Percentiles rank a stretch among this genome's conserved stretches.
Conservation (phyloP, 2,113 vertebrate genomes). For the Dermatemys mawii region DNA sequence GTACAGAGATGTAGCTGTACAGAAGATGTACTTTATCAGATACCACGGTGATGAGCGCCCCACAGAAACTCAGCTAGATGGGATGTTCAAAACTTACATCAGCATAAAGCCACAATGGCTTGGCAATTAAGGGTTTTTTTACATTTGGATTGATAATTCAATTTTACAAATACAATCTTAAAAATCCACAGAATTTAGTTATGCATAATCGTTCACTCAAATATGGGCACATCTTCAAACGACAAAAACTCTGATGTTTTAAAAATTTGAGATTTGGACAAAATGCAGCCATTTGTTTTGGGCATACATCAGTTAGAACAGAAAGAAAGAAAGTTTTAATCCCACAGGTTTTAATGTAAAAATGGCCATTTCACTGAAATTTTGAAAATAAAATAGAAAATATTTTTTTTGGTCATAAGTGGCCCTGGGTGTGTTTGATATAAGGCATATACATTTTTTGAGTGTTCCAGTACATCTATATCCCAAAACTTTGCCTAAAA, state of each 20-base stretch:
- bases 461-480: background rate
- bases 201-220: background rate
- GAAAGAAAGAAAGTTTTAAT: background rate
- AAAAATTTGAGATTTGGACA: background rate
- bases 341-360: background rate
- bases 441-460: background rate
- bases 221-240: background rate
- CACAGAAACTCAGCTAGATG: background rate
- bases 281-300: background rate
- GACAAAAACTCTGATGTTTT: background rate
- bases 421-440: background rate
- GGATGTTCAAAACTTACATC: background rate
- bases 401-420: background rate
- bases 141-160: background rate
- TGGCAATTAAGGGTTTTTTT: background rate
- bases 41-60: background rate
- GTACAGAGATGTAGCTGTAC: too few species aligned
- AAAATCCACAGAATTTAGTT: too few species aligned
- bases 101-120: background rate
- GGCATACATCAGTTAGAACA: background rate
- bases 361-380: background rate
- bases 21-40: background rate
- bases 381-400: background rate
- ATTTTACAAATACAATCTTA: background rate
- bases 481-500: background rate